Conservation (phyloP, 1,140 invertebrate genomes). For the Thalassaphorura encarpata region DNA sequence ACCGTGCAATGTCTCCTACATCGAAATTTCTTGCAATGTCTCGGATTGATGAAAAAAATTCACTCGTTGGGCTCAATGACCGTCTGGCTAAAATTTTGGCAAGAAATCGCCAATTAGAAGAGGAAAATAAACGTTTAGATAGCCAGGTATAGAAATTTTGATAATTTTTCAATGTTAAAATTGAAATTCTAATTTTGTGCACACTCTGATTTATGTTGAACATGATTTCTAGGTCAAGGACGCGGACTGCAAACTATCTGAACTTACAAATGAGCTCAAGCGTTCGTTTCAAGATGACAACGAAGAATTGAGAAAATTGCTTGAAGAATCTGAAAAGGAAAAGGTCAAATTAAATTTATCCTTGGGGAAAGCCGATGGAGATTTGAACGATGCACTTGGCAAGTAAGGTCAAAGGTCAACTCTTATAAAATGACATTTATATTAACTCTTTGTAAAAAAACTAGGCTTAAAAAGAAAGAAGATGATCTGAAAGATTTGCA, state of each 20-base stretch:
- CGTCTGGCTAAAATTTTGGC: not conserved
- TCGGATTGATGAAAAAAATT: slow-evolving; percentile 2
- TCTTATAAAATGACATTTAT: not conserved
- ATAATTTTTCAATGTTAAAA: not conserved
- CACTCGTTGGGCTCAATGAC: not conserved
- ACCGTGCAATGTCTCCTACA: not conserved
- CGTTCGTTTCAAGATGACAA: not conserved
- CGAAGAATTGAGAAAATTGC: not conserved
- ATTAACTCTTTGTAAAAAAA: not conserved
- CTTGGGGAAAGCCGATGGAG: not conserved
- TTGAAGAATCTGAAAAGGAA: not conserved
- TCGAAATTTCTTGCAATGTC: not conserved
- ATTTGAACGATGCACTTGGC: not conserved
- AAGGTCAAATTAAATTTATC: not conserved
- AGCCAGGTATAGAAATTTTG: not conserved
- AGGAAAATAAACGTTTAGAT: not conserved
- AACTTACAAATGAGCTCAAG: not conserved
- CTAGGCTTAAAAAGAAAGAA: not conserved
- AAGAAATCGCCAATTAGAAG: not conserved
- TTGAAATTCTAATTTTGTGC: not conserved
- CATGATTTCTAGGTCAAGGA: not conserved
- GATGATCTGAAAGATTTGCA: not conserved
- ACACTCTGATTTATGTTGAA: too few relatives aligned
- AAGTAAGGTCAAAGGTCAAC: too few relatives aligned
- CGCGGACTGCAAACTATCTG: not conserved